Conservation (phyloP, 2,113 vertebrate species). For the Mandrillus leucophaeus region DNA sequence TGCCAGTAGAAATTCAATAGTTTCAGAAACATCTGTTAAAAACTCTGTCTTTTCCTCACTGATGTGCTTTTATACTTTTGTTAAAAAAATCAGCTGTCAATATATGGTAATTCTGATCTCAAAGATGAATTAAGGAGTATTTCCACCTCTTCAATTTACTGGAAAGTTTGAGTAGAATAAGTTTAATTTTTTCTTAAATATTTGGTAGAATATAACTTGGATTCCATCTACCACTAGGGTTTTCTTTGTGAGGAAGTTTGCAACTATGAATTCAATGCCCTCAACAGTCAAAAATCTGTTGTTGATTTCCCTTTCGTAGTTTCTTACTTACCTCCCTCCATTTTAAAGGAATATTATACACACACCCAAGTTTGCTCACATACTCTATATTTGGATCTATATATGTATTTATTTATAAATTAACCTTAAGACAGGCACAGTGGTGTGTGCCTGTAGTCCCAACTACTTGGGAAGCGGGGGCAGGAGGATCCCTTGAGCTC, state of each 20-base stretch:
- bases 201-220: background rate
- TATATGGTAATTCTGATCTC: background rate
- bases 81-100: background rate
- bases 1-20: background rate
- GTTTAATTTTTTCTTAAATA: background rate
- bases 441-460: no score
- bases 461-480: no score
- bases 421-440: no score
- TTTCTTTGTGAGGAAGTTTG: background rate
- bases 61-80: background rate
- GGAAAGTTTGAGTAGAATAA: background rate
- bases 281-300: background rate
- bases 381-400: background rate
- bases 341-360: background rate
- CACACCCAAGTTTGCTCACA: background rate
- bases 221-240: background rate
- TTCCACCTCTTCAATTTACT: background rate
- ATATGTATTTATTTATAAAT: background rate
- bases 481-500: no score
- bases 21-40: background rate
- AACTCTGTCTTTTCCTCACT: background rate
- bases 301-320: background rate
- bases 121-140: background rate
- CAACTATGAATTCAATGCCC: background rate
- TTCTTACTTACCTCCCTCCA: background rate